These are phyloP conservation scores for Drosophila busckii DNA, from an alignment of 1,140 invertebrate genomes.

Conservation along the genomic window DNA sequence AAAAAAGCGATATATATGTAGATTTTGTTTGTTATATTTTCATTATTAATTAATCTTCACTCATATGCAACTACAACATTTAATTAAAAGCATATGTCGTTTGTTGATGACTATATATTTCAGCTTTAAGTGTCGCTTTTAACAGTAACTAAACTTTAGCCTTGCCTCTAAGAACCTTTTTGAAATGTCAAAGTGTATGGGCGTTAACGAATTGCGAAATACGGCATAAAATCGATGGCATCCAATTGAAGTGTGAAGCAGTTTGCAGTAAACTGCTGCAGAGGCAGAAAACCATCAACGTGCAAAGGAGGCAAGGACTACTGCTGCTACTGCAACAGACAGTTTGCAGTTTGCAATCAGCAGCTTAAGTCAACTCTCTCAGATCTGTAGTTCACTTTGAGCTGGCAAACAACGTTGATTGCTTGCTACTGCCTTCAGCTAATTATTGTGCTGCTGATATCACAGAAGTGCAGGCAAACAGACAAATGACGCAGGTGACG, in stretches of 20 bases:
- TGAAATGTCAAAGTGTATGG: too few relatives aligned
- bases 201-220: too few relatives aligned
- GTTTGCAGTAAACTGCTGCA: not conserved
- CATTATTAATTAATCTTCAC: too few relatives aligned
- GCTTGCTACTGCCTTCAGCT: slow-evolving; percentile 34
- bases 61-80: too few relatives aligned
- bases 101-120: too few relatives aligned
- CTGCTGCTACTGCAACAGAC: not conserved
- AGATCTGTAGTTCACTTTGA: not conserved
- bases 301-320: not conserved
- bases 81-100: too few relatives aligned
- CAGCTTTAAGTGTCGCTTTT: too few relatives aligned
- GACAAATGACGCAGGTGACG: slow-evolving; percentile 25
- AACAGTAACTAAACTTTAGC: too few relatives aligned
- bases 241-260: slow-evolving; percentile 9
- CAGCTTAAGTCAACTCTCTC: slow-evolving; percentile 24
- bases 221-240: slow-evolving; percentile 52
- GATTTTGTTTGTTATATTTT: too few relatives aligned
- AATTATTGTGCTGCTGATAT: slow-evolving; percentile 49
- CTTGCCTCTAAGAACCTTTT: too few relatives aligned
- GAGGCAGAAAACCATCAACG: not conserved
- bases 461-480: slow-evolving; percentile 21
- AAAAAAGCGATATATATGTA: too few relatives aligned
- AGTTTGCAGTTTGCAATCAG: slow-evolving; percentile 25
- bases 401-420: not conserved